Percentiles rank a stretch among this genome's conserved stretches.
Conservation (phyloP, 2,797 vertebrate species). For the Darevskia nairensis region DNA sequence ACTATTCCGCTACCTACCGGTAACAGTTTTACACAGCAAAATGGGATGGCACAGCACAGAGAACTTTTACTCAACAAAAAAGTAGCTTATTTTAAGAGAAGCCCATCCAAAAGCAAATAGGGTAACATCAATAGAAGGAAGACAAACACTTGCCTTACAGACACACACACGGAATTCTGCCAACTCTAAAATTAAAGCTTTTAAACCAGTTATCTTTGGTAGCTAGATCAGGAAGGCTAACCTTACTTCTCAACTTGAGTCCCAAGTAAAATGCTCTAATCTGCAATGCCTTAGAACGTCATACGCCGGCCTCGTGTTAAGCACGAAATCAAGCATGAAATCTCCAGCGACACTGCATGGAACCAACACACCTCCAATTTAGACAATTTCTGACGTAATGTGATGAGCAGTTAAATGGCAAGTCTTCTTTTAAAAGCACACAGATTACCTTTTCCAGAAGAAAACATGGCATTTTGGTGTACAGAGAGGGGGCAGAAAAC, state of each 20-base stretch:
- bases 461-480: background rate
- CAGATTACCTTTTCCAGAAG: background rate
- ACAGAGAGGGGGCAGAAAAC: background rate
- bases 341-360: background rate
- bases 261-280: constrained; percentile 36
- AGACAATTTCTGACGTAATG: background rate
- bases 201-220: constrained; percentile 77
- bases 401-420: background rate
- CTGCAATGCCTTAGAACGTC: constrained; percentile 19
- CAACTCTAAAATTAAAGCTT: constrained; percentile 70
- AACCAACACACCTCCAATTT: background rate
- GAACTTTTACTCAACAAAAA: constrained; percentile 33
- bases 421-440: background rate
- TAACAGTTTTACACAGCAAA: background rate
- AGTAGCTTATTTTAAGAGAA: constrained; percentile 28
- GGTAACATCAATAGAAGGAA: constrained; percentile 27
- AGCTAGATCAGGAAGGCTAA: constrained; percentile 65
- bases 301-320: background rate
- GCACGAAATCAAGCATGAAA: background rate
- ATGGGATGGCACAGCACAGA: constrained; percentile 9
- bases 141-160: constrained; percentile 46
- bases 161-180: constrained; percentile 28
- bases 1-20: constrained; percentile 16
- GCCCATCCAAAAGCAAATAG: background rate
- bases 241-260: constrained; percentile 47